phyloP scores from a whole-genome alignment of 1,140 invertebrate genomes.

The Camponotus pennsylvanicus region DNA sequence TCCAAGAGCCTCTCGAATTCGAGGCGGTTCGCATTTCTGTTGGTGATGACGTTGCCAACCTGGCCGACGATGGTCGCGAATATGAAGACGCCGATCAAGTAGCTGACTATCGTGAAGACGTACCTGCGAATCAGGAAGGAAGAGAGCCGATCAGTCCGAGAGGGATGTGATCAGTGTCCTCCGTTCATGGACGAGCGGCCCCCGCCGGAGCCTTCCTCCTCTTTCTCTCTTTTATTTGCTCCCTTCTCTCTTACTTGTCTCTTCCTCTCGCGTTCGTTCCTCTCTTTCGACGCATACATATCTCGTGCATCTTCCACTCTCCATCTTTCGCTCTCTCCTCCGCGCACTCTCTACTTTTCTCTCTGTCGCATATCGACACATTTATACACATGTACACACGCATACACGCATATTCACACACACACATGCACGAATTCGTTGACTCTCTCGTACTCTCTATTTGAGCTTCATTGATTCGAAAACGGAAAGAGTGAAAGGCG shows the following conservation, averaged over 20 bases:
- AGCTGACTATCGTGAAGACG: conserved; percentile 98
- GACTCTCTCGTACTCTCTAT: conserved; percentile 15
- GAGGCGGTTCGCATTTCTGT: conserved; percentile 97
- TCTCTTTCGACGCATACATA: conserved; percentile 5
- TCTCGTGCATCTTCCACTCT: background rate
- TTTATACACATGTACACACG: background rate
- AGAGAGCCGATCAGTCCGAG: conserved; percentile 79
- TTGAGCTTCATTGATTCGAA: conserved; percentile 24
- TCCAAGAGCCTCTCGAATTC: conserved; percentile 98
- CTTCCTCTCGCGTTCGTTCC: conserved; percentile 48
- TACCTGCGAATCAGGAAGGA: conserved; percentile 91
- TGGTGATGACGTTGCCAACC: conserved; percentile 99
- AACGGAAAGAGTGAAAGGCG: conserved; percentile 39
- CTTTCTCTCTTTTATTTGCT: conserved; percentile 68
- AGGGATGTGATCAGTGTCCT: conserved; percentile 71
- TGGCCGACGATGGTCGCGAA: conserved; percentile 99
- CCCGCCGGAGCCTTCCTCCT: conserved; percentile 84
- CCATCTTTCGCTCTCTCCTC: background rate
- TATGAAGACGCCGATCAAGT: conserved; percentile 98
- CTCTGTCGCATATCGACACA: background rate
- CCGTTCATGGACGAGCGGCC: conserved; percentile 82
- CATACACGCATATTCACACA: background rate
- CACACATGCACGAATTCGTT: background rate
- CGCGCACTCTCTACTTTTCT: background rate
- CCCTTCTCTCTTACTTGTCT: conserved; percentile 67